Conservation (phyloP, 2,888 invertebrate species). For the Cheilosia grossa region DNA sequence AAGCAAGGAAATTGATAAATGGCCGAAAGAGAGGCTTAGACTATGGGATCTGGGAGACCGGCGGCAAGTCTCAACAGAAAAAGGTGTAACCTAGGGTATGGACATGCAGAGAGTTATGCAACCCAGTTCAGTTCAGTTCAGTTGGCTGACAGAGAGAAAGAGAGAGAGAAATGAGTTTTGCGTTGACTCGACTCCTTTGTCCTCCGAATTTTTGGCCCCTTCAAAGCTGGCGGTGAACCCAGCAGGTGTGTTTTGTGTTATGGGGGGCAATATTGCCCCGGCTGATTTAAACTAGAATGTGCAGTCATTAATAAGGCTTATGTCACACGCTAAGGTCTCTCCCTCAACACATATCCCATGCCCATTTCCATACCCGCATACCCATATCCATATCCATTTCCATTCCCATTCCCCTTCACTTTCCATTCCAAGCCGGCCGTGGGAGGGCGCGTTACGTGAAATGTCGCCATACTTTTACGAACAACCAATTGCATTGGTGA, state of each 20-base stretch:
- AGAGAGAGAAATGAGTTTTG: neutral
- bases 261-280: slow-evolving; percentile 7
- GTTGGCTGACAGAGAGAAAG: neutral
- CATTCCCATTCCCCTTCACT: slow-evolving; percentile 34
- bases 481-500: slow-evolving; percentile 5
- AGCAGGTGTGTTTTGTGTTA: slow-evolving; percentile 48
- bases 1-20: slow-evolving; percentile 61
- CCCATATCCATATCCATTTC: too few relatives aligned
- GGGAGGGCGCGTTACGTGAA: slow-evolving; percentile 35
- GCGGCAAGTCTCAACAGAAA: slow-evolving; percentile 11
- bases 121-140: slow-evolving; percentile 12
- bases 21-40: slow-evolving; percentile 35
- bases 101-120: slow-evolving; percentile 55
- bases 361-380: too few relatives aligned
- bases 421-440: slow-evolving; percentile 27
- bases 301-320: slow-evolving; percentile 24
- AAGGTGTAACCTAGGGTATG: slow-evolving; percentile 59
- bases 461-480: slow-evolving; percentile 31
- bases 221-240: slow-evolving; percentile 23
- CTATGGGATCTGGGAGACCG: neutral
- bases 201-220: slow-evolving; percentile 20
- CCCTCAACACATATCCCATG: neutral
- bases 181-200: slow-evolving; percentile 27
- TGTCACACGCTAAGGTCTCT: slow-evolving; percentile 19
- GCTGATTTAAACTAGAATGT: slow-evolving; percentile 31